phyloP scores from a whole-genome alignment of 2,797 vertebrate genomes.

The Sciurus carolinensis region DNA sequence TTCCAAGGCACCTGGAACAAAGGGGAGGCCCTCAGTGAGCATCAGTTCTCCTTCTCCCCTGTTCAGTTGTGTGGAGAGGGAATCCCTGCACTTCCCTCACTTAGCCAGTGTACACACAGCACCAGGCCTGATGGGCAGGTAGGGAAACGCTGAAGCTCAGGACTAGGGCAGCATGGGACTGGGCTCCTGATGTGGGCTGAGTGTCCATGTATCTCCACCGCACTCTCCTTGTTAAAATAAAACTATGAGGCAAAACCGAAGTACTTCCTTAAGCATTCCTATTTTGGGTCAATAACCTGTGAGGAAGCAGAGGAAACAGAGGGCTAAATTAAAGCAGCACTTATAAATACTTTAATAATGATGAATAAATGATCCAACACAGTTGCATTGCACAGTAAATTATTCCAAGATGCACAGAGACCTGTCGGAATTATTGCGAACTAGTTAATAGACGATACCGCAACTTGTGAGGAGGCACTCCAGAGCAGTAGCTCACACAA shows the following conservation, averaged over 20 bases:
- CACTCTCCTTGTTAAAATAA: slow-evolving; percentile 41
- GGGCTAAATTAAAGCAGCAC: slow-evolving; percentile 62
- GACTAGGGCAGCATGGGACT: fast-evolving
- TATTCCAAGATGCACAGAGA: slow-evolving; percentile 66
- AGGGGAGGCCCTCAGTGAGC: not conserved
- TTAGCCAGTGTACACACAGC: not conserved
- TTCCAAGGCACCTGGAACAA: not conserved
- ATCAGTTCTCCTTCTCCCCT: not conserved
- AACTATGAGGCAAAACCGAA: slow-evolving; percentile 32
- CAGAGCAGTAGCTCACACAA: not conserved
- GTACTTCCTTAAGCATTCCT: slow-evolving; percentile 33
- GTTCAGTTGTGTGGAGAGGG: not conserved
- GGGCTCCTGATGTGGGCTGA: not conserved
- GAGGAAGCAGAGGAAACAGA: slow-evolving; percentile 59
- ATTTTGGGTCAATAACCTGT: slow-evolving; percentile 71
- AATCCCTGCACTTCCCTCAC: not conserved
- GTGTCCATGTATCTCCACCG: not conserved
- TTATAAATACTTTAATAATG: slow-evolving; percentile 82
- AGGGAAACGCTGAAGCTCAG: not conserved
- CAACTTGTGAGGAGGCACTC: not conserved
- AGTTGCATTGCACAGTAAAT: slow-evolving; percentile 65
- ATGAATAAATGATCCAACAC: slow-evolving; percentile 76
- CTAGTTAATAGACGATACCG: slow-evolving; percentile 19
- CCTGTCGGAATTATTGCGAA: not conserved
- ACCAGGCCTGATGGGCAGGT: not conserved